Evolutionary conservation across 2,888 invertebrate species (phyloP), one percentile per base, ranked within the genome.

Genomic region (Aphidoletes aphidimyza): DNA sequence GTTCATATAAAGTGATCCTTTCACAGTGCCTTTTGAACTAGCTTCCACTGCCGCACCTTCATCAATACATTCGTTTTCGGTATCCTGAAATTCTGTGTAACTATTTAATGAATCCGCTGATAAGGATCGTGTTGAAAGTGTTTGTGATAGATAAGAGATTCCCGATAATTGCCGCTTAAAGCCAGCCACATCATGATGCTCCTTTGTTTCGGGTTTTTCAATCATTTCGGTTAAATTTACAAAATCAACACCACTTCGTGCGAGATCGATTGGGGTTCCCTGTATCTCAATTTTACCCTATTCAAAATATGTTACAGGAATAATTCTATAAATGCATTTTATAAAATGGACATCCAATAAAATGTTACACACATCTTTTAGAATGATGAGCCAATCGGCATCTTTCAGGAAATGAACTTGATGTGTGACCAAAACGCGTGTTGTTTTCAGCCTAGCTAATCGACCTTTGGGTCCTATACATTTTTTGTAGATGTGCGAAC

Each of bases 361-460:
- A 1, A 17, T n/a, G n/a, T n/a, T n/a, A 39, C 54, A 89, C 90
- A 93, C 93, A 87, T 93, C 92, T 85, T 92, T 91, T 17, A 94
- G 87, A 85, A 93, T 90, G 39, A 93, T 88, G 47, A 93, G 91
- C 81, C 91, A 89, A 88, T 93, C 92, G 1, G 92, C 93, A 86
- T 91, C 88, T 85, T 91, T 92, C 34, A 93, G 88, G 87, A 93
- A 93, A 87, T 95, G 94, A 1, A 94, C 91, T 89, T 95, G 95
- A 90, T 95, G 95, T 0, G 95, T 95, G n/a, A 94, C 93, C 34
- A 95, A 90, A 86, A 95, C 92, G 85, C 93, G 90, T 0, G 93
- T 93, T 87, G 93, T 93, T 26, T 91, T 89, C 83, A 85, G 85
- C 39, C 86, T 85, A 9, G 89, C 90, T 85, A 94, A 89, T 86